phyloP scores from a whole-genome alignment of 1,140 invertebrate species.

The Calephelis virginiensis region DNA sequence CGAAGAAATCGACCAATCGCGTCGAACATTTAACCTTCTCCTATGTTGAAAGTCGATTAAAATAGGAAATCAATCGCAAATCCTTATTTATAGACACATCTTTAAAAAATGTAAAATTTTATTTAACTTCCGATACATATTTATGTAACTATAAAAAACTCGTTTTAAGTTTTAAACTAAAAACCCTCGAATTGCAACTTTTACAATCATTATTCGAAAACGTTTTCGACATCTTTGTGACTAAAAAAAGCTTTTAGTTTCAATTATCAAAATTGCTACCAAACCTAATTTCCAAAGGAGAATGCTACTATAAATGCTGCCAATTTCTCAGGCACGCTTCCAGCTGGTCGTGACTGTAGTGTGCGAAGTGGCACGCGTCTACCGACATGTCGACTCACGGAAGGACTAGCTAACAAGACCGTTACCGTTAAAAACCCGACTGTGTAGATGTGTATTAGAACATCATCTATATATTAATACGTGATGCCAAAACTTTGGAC shows the following conservation, averaged over 20 bases:
- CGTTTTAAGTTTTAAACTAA: too few species aligned
- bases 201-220: slow-evolving; percentile 11
- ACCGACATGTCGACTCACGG: slow-evolving; percentile 46
- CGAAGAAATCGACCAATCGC: too few species aligned
- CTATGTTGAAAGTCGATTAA: too few species aligned
- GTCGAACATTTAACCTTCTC: too few species aligned
- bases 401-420: slow-evolving; percentile 28
- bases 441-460: slow-evolving; percentile 7
- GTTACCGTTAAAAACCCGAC: slow-evolving; percentile 19
- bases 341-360: slow-evolving; percentile 46
- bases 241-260: slow-evolving; percentile 26
- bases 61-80: too few species aligned
- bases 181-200: not conserved
- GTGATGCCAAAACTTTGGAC: too few species aligned
- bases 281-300: slow-evolving; percentile 32
- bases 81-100: too few species aligned
- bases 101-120: too few species aligned
- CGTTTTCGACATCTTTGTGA: not conserved
- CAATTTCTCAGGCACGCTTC: slow-evolving; percentile 30
- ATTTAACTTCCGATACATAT: too few species aligned
- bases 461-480: not conserved
- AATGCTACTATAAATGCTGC: slow-evolving; percentile 33
- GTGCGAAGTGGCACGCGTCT: slow-evolving; percentile 51
- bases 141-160: too few species aligned
- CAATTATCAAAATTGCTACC: slow-evolving; percentile 22